Evolutionary conservation across 1,140 invertebrate genomes (phyloP).

Genomic region (Idris sp.): DNA sequence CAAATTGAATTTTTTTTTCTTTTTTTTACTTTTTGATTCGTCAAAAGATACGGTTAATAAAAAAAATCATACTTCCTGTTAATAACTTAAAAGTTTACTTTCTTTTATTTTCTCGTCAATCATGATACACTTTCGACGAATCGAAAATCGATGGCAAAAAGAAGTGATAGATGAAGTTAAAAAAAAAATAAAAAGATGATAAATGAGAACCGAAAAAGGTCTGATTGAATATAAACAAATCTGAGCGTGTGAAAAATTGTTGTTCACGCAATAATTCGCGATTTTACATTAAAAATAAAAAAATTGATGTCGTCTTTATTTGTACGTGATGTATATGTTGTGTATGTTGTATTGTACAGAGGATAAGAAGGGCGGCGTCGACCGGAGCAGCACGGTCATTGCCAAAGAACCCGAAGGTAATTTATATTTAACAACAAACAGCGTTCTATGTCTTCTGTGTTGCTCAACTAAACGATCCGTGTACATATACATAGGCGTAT

Average conservation of each 20-base stretch:
- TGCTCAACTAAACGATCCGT: conserved; percentile 56
- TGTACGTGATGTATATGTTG: conserved; percentile 77
- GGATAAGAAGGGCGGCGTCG: conserved; percentile 93
- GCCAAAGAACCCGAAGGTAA: conserved; percentile 95
- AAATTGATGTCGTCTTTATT: conserved; percentile 63
- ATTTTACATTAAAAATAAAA: conserved; percentile 46
- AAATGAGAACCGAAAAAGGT: conserved; percentile 12
- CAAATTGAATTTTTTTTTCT: too few species aligned
- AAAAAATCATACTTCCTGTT: too few species aligned
- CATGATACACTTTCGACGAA: too few species aligned
- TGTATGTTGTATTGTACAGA: conserved; percentile 82
- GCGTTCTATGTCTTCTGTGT: conserved; percentile 68
- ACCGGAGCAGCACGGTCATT: conserved; percentile 95
- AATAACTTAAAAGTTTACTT: too few species aligned
- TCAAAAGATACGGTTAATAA: too few species aligned
- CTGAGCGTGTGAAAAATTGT: conserved; percentile 27
- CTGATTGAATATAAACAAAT: conserved; percentile 17
- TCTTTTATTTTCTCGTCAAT: too few species aligned
- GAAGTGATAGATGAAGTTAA: not conserved
- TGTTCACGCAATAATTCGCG: conserved; percentile 35
- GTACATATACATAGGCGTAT: conserved; percentile 56
- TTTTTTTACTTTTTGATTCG: too few species aligned
- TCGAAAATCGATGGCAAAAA: not conserved
- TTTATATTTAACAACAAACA: conserved; percentile 68
- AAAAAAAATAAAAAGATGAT: conserved; percentile 6